These are phyloP conservation scores for Pampus argenteus DNA, from an alignment of 2,797 vertebrate genomes.

Conservation along the genomic window DNA sequence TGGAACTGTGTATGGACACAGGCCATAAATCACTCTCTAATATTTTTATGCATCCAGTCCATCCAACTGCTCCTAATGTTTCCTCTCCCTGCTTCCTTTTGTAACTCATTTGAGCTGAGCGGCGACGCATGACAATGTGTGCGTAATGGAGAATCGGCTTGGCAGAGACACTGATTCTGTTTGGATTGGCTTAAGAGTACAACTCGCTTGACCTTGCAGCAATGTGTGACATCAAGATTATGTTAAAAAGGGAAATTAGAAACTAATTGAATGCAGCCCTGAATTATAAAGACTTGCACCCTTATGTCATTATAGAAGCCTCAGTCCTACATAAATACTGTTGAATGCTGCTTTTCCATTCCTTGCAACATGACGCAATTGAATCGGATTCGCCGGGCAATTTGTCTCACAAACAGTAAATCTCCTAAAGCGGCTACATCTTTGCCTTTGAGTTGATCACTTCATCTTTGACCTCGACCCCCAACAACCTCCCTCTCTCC, in stretches of 20 bases:
- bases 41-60: constrained; percentile 75
- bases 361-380: constrained; percentile 18
- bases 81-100: constrained; percentile 68
- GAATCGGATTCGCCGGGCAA: not conserved
- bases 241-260: constrained; percentile 32
- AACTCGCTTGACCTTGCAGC: constrained; percentile 60
- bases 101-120: constrained; percentile 72
- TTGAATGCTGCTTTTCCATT: constrained; percentile 16
- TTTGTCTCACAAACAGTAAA: constrained; percentile 13
- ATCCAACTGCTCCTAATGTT: constrained; percentile 73
- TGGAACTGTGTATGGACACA: constrained; percentile 69
- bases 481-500: constrained; percentile 17
- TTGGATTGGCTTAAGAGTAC: constrained; percentile 58
- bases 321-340: constrained; percentile 31
- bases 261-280: constrained; percentile 47
- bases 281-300: constrained; percentile 30
- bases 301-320: not conserved
- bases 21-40: constrained; percentile 79
- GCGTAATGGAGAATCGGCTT: no score
- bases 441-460: constrained; percentile 18
- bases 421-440: constrained; percentile 14
- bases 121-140: constrained; percentile 60
- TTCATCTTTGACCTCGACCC: constrained; percentile 47
- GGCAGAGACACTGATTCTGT: no score
- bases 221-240: constrained; percentile 57